Percentiles rank a stretch among this genome's conserved stretches.
These are phyloP conservation scores for Pterocles orientalis DNA, from an alignment of 2,113 vertebrate genomes.

Conservation along the genomic window DNA sequence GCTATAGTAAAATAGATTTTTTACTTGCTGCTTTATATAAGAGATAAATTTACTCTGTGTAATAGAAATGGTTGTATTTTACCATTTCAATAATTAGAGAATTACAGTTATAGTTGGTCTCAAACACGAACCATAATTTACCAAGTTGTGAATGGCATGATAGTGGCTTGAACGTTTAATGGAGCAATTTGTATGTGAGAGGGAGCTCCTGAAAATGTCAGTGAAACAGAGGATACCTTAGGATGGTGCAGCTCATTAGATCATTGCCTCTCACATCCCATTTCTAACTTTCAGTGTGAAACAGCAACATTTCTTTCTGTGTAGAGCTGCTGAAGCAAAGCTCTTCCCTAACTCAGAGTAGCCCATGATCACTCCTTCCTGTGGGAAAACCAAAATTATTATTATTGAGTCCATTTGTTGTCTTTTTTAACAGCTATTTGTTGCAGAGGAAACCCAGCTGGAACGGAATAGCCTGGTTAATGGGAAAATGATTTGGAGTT, in stretches of 20 bases:
- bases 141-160: not conserved
- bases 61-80: not conserved
- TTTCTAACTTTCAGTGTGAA: not conserved
- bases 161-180: not conserved
- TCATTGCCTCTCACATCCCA: not conserved
- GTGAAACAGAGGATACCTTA: not conserved
- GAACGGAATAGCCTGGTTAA: not conserved
- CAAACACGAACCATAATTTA: not conserved
- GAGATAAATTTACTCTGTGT: not conserved
- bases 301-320: not conserved
- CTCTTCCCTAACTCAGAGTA: not conserved
- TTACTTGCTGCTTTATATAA: not conserved
- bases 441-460: not conserved
- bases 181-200: not conserved
- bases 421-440: not conserved
- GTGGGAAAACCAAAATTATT: not conserved
- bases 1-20: not conserved
- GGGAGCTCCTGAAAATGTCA: not conserved
- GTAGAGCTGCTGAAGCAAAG: not conserved
- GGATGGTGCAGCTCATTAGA: not conserved
- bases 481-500: not conserved
- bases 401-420: not conserved
- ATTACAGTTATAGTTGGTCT: not conserved
- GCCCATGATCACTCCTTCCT: not conserved
- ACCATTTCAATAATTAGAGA: not conserved